Evolutionary conservation across 1,140 invertebrate species (phyloP).

Genomic region (Atta cephalotes): DNA sequence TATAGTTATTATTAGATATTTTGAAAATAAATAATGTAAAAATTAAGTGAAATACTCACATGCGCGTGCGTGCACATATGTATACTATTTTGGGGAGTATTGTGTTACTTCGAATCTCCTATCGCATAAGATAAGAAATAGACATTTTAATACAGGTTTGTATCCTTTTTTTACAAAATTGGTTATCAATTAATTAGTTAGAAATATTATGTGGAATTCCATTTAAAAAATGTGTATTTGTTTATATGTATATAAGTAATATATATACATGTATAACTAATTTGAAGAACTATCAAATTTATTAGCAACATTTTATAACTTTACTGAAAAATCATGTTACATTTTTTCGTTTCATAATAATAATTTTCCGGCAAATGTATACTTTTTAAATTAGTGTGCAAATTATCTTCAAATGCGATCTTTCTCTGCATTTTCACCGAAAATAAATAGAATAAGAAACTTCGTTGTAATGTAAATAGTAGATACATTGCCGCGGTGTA

Average conservation of each 20-base stretch:
- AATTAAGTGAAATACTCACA: not conserved
- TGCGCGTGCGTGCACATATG: not conserved
- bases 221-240: not conserved
- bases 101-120: constrained; percentile 9
- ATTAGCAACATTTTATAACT: not conserved
- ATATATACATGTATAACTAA: not conserved
- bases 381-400: not conserved
- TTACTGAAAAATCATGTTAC: not conserved
- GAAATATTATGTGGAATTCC: not conserved
- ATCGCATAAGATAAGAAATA: not conserved
- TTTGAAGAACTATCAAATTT: not conserved
- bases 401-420: not conserved
- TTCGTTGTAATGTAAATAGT: constrained; percentile 39
- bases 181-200: constrained; percentile 11
- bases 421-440: constrained; percentile 18
- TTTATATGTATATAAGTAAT: not conserved
- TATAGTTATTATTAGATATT: not conserved
- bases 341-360: not conserved
- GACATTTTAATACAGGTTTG: not conserved
- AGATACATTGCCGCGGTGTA: constrained; percentile 29
- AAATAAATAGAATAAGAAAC: constrained; percentile 40
- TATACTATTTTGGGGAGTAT: not conserved
- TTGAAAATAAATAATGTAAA: not conserved
- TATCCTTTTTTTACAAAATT: constrained; percentile 6
- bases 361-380: not conserved